Base-by-base conservation (phyloP, 2,888 invertebrate genomes). In the Choreutis nemorana region DNA sequence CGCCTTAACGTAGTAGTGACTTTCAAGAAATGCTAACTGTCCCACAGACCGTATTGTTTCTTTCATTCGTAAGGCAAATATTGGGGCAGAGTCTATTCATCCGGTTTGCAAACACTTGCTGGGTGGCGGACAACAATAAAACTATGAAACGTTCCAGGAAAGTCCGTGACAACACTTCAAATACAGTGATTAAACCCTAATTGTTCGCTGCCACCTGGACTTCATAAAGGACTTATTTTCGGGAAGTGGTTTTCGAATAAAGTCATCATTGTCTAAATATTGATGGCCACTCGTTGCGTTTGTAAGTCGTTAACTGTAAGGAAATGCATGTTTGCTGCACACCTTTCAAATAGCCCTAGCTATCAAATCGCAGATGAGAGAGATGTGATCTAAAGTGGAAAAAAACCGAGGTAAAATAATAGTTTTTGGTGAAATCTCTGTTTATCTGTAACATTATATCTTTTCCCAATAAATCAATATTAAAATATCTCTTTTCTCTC, bases 61-160 rank as follows among this genome's bases (percentile, higher is more conserved):
- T 56, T 70, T 70, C 70, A 70, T 67, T 68, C 75, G 59, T 55
- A 72, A 53, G 48, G 68, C 75, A 77, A 78, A 78, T 77, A 77
- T 75, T 77, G 72, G 64, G 52, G 45, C 61, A 55, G 52, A n/a
- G 51, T 51, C 58, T 60, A 70, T 75, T 70, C 61, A 66, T 60
- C 39, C 43, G 60, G 73, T 70, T 75, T 73, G 73, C 75, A 77
- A 77, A 78, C 77, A 77, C 43, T 36, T 64, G 59, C 71, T 72
- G 73, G 77, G 77, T 75, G 77, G 77, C 63, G 41, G 41, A 50
- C 50, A 60, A 77, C 75, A 77, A 78, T 56, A 50, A 34, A 18
- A 18, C 18, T 6, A 6, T 8, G 4, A 6, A 18, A 5, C 29
- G 48, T 78, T 75, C 75, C 45, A 20, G 45, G 75, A 71, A 75